Evolutionary conservation across 2,888 invertebrate genomes (phyloP), one percentile per base, ranked within the genome.

Genomic region (Ophion ellenae): DNA sequence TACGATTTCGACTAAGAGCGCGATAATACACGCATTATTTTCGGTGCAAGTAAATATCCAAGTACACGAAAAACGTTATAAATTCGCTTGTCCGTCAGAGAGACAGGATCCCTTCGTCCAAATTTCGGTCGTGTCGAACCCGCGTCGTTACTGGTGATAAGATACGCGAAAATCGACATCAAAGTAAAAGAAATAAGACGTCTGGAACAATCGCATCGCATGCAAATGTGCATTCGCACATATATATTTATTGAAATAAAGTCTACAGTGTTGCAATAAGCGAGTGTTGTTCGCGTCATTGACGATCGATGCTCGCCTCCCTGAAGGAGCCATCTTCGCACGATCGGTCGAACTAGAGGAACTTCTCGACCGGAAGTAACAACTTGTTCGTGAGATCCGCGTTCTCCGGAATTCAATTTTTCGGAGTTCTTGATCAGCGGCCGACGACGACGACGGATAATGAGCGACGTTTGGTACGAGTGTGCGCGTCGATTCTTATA

Each of bases 401-500:
- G 11, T 17, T 53, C 53, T 53, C 17, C 53, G 53, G 4, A 53
- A 17, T 53, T 17, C 5, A 5, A 5, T 14, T 53, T 17, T 53
- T 53, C 53, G 14, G 17, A 53, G 53, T 53, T 53, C 17, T 14
- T 53, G 2, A 17, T 53, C 17, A 17, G 53, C 53, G 14, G 17
- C 5, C 53, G 53, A 53, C 53, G 24, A 17, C 24, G 24, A 28
- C 17, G 24, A 67, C 76, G 77, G 66, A 88, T 85, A 85, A 88
- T 88, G 87, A 80, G 74, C 75, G 67, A 85, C 69, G 61, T 10
- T 61, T 61, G 5, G 24, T 61, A 79, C 53, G 9, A 85, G 20
- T 47, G 63, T 80, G 75, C 47, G 59, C 57, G 47, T 82, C 85
- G 77, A 84, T 66, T 81, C 36, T 53, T 53, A 53, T 53, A 53